Evolutionary conservation across 2,888 invertebrate genomes (phyloP).

Genomic region (Eupithecia centaureata): DNA sequence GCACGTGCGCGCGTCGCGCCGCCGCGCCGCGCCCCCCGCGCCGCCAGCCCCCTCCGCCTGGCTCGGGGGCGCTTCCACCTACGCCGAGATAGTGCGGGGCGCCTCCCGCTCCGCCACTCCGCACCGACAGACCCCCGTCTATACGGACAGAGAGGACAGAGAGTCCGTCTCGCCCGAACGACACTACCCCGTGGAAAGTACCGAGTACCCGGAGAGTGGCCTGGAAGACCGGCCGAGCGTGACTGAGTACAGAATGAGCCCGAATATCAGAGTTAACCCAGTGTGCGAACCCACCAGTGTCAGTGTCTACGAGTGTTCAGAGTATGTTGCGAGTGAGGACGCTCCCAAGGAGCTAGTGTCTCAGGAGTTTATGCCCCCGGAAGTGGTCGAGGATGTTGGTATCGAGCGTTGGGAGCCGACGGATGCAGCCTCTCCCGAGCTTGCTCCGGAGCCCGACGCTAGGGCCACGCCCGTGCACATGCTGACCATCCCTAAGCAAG

Average conservation of each 20-base stretch:
- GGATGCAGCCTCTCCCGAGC: conserved; percentile 37
- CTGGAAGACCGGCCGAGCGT: conserved; percentile 44
- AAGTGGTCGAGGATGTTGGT: conserved; percentile 44
- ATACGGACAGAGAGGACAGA: conserved; percentile 47
- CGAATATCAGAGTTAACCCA: conserved; percentile 41
- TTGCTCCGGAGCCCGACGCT: background rate
- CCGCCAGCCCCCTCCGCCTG: conserved; percentile 64
- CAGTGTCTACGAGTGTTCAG: conserved; percentile 66
- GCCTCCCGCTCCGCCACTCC: conserved; percentile 71
- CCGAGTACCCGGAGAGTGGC: conserved; percentile 16
- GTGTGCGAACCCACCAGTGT: conserved; percentile 65
- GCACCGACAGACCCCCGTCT: conserved; percentile 48
- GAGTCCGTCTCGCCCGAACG: conserved; percentile 1
- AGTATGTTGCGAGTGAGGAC: conserved; percentile 25
- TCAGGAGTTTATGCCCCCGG: background rate
- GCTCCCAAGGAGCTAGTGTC: conserved; percentile 25
- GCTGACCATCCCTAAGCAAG: conserved; percentile 48
- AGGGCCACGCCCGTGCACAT: conserved; percentile 38
- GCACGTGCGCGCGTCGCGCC: conserved; percentile 59
- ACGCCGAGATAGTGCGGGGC: conserved; percentile 91
- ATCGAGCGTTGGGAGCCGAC: conserved; percentile 49
- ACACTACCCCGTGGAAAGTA: background rate
- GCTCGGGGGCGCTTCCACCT: conserved; percentile 89
- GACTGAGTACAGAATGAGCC: conserved; percentile 22
- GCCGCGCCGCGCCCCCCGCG: conserved; percentile 46